phyloP scores from a whole-genome alignment of 2,888 invertebrate genomes.

The Amitus sp. region DNA sequence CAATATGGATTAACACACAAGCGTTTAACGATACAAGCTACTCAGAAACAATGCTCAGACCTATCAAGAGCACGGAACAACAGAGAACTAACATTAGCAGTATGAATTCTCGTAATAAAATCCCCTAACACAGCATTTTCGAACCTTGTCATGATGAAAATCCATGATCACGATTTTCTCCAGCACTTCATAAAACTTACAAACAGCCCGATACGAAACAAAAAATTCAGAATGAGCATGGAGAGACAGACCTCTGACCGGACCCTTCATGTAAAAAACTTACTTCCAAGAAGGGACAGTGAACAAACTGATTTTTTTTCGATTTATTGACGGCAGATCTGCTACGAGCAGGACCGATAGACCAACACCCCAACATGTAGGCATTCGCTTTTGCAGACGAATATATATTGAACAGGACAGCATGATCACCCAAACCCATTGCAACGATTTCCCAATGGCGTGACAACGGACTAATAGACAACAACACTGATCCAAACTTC shows the following conservation, averaged over 20 bases:
- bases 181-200: constrained; percentile 35
- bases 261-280: neutral
- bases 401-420: neutral
- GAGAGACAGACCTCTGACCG: neutral
- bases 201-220: constrained; percentile 23
- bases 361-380: neutral
- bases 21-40: constrained; percentile 40
- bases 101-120: constrained; percentile 14
- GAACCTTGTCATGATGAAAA: constrained; percentile 38
- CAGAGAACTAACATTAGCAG: constrained; percentile 24
- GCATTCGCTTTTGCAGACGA: constrained; percentile 13
- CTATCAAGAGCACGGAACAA: constrained; percentile 12
- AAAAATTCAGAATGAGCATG: constrained; percentile 10
- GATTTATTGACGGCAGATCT: constrained; percentile 12
- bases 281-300: constrained; percentile 12
- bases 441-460: constrained; percentile 9
- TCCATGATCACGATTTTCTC: constrained; percentile 32
- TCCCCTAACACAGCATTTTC: constrained; percentile 18
- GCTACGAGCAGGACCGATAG: neutral
- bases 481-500: constrained; percentile 20
- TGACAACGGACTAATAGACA: constrained; percentile 17
- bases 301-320: constrained; percentile 10
- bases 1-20: constrained; percentile 44
- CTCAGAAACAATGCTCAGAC: constrained; percentile 23
- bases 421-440: neutral